Base-by-base conservation (phyloP, 2,888 invertebrate genomes). In the Dynastes hyllus region DNA sequence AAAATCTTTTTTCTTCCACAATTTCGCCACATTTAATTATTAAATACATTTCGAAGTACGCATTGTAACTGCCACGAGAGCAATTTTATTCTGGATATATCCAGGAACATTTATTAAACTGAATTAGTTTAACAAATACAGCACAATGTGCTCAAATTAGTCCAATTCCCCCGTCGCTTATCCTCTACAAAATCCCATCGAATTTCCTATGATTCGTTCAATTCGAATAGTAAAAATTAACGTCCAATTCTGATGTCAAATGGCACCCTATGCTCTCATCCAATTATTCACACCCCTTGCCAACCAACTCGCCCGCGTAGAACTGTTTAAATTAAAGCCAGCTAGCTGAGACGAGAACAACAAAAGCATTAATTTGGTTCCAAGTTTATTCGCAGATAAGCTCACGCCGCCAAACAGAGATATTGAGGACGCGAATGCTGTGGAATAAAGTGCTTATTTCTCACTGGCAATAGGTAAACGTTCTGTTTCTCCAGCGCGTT, bases 351-450 rank as follows among this genome's bases (percentile, higher is more conserved):
- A 63, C 63, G 63, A 9, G 69, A 69, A 69, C 69, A 69, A 69
- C 69, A 69, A 69, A 69, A 69, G 69, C 69, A 69, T 69, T 69
- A 69, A 69, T 69, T 69, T 69, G 50, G 69, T 53, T 51, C 29
- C 51, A 51, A 53, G 69, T 69, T 69, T 69, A 69, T 69, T 69
- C 50, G 69, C 69, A 69, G 69, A 69, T 69, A 69, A 51, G 69
- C 69, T 50, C 50, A 5, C 51, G 6, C 11, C 13, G 13, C 5
- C 22, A 29, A 51, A 29, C 22, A 29, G 50, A 9, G 22, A 55
- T 8, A 45, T 45, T 8, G 45, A 45, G 45, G 45, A 9, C 4
- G 45, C 9, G 45, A 8, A 45, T 45, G 45, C 45, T 11, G 45
- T 11, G 45, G 2, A 45, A 45, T 45, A 11, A 45, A 8, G 11